Conservation (phyloP, 1,140 invertebrate genomes). For the Caerostris extrusa region DNA sequence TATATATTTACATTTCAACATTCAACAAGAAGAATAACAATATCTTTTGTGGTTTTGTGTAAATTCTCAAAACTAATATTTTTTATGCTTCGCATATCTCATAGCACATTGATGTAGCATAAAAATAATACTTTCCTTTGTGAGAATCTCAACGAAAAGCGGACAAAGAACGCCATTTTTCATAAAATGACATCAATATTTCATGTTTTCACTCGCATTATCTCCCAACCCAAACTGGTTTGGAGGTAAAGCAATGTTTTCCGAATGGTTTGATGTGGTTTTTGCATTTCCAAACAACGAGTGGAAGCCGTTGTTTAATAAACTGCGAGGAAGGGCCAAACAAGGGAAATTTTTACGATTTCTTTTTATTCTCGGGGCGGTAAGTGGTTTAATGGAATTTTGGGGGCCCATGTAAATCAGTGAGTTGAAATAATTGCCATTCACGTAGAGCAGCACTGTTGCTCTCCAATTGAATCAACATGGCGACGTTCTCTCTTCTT, state of each 20-base stretch:
- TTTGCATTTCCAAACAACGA: neutral
- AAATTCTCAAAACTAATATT: neutral
- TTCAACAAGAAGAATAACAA: neutral
- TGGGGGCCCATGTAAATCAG: constrained; percentile 74
- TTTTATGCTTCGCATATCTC: neutral
- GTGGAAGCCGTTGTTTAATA: constrained; percentile 29
- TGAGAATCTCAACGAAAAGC: neutral
- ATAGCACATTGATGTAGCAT: neutral
- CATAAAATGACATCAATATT: neutral
- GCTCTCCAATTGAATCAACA: constrained; percentile 77
- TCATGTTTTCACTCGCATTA: neutral
- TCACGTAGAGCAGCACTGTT: constrained; percentile 62
- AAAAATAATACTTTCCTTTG: constrained; percentile 1
- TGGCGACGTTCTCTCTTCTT: constrained; percentile 49
- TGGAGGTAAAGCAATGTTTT: neutral
- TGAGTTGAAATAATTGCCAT: constrained; percentile 77
- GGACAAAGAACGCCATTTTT: neutral
- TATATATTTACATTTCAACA: constrained; percentile 3
- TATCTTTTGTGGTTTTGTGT: neutral
- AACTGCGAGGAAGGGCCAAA: neutral
- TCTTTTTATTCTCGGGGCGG: constrained; percentile 15
- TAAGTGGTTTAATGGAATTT: constrained; percentile 70
- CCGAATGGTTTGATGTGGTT: neutral
- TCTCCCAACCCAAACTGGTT: neutral
- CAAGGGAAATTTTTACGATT: constrained; percentile 19